Evolutionary conservation across 2,113 vertebrate genomes (phyloP).

Genomic region (Chaetodon auriga): DNA sequence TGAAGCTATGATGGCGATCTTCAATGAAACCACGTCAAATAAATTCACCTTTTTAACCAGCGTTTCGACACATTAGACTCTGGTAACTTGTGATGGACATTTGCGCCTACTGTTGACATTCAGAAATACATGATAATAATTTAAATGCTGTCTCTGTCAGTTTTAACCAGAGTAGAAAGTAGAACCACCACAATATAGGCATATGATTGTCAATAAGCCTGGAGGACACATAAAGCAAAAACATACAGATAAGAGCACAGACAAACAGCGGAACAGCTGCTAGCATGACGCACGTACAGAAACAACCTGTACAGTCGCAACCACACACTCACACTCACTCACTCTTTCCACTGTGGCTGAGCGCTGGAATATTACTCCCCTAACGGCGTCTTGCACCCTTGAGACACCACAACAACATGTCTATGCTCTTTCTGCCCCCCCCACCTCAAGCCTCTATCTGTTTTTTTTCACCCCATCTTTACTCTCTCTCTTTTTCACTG

Average conservation of each 20-base stretch:
- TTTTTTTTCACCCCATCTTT: slow-evolving; percentile 52
- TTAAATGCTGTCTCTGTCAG: background rate
- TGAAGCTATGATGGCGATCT: background rate
- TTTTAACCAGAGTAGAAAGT: background rate
- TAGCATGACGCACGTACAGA: slow-evolving; percentile 55
- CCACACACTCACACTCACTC: slow-evolving; percentile 57
- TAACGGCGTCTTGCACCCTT: slow-evolving; percentile 55
- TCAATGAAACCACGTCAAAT: background rate
- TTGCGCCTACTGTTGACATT: background rate
- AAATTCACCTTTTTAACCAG: background rate
- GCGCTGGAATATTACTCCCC: slow-evolving; percentile 69
- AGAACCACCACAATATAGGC: background rate
- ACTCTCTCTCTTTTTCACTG: slow-evolving; percentile 43
- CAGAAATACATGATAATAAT: background rate
- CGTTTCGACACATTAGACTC: background rate
- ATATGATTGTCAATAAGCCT: background rate
- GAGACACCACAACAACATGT: slow-evolving; percentile 77
- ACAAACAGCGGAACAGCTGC: slow-evolving; percentile 33
- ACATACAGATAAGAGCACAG: slow-evolving; percentile 14
- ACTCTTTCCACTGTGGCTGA: slow-evolving; percentile 73
- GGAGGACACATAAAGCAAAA: slow-evolving; percentile 1
- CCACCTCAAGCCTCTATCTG: background rate
- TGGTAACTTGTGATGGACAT: background rate
- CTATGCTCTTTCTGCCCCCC: slow-evolving; percentile 70
- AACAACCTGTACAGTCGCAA: slow-evolving; percentile 48